Evolutionary conservation across 2,113 vertebrate genomes (phyloP), one percentile per base, ranked within the genome.

Genomic region (Cygnus buccinator): DNA sequence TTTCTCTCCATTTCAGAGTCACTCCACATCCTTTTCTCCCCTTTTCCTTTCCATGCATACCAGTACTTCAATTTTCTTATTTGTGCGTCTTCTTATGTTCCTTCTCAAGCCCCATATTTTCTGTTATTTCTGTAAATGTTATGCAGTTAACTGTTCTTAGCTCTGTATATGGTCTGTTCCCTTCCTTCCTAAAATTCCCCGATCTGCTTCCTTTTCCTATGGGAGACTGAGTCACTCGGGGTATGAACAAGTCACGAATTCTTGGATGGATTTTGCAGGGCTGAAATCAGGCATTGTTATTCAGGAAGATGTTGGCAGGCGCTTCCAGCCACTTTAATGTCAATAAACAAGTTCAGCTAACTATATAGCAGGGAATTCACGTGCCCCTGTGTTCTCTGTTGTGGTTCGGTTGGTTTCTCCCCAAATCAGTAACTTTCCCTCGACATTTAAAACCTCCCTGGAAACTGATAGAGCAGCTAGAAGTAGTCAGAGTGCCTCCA

Each of bases 101-200:
- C 25, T 43, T 62, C 52, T 71, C 74, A 52, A 84, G 9, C 11
- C 44, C 31, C 23, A 0, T 22, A 37, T 80, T 83, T 77, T 48
- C 52, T 75, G 31, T 28, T 39, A 17, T 74, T 87, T 79, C 71
- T 5, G 2, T 54, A 57, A 62, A 50, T 58, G 10, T 84, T 71
- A 19, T 5, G 17, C 74, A 79, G 17, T 71, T 50, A n/a, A 66
- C 75, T 71, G 18, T 55, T 80, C 72, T 46, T 67, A 80, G 41
- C 20, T 72, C 31, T 61, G 5, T 50, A 12, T 61, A 39, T 59
- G 33, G 22, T 55, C 83, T 65, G 43, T 1, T 2, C 25, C 50
- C 48, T 87, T 89, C 83, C 77, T 92, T 90, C 70, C 57, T 68
- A 89, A 87, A 91, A 91, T 91, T 89, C 48, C 70, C 21, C 46